Evolutionary conservation across 1,140 invertebrate genomes (phyloP).

Genomic region (Trichogramma pretiosum): DNA sequence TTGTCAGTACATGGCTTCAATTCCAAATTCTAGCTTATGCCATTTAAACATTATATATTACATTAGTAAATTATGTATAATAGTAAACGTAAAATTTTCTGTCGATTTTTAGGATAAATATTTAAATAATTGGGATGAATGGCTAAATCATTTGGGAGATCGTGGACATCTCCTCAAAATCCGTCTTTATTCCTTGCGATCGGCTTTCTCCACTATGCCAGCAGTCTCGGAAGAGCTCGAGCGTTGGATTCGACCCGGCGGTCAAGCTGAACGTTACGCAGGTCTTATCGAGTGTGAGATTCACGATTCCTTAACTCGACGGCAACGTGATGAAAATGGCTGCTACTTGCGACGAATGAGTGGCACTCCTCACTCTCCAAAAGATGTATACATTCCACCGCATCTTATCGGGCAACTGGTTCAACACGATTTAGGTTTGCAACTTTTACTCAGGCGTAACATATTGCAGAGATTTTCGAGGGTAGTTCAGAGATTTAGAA

Average conservation of each 20-base stretch:
- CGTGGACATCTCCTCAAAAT: slow-evolving; percentile 73
- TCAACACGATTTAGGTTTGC: slow-evolving; percentile 65
- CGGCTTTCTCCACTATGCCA: slow-evolving; percentile 51
- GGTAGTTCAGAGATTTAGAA: slow-evolving; percentile 34
- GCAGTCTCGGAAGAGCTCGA: slow-evolving; percentile 38
- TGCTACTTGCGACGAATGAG: slow-evolving; percentile 58
- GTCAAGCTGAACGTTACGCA: slow-evolving; percentile 62
- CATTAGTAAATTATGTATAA: no score
- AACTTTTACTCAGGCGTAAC: slow-evolving; percentile 49
- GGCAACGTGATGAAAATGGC: slow-evolving; percentile 73
- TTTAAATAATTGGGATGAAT: slow-evolving; percentile 30
- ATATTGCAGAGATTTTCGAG: slow-evolving; percentile 37
- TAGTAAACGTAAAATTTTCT: no score
- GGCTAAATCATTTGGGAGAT: slow-evolving; percentile 69
- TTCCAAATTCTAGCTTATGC: no score
- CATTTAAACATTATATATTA: no score
- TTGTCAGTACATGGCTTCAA: no score
- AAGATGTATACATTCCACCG: slow-evolving; percentile 63
- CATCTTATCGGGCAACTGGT: slow-evolving; percentile 85
- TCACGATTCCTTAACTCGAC: slow-evolving; percentile 77
- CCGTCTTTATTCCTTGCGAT: slow-evolving; percentile 67
- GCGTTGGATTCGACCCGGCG: slow-evolving; percentile 37
- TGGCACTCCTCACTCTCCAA: slow-evolving; percentile 32
- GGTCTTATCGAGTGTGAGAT: slow-evolving; percentile 78
- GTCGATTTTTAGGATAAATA: slow-evolving; percentile 26